phyloP scores from a whole-genome alignment of 2,888 invertebrate genomes.

The Protodeltote pygarga region DNA sequence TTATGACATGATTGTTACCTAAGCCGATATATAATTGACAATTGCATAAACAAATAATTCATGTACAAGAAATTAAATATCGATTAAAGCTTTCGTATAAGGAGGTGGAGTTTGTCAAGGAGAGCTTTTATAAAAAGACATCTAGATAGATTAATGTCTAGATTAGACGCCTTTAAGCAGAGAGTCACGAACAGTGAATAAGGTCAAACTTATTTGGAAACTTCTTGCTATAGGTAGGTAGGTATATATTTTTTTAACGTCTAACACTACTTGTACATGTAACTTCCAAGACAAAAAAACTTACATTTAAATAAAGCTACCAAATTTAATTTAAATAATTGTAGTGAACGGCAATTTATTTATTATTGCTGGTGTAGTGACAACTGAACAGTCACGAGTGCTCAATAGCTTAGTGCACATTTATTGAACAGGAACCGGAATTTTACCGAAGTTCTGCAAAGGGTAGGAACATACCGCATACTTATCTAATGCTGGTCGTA shows the following conservation, averaged over 20 bases:
- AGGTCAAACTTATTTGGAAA: conserved; percentile 15
- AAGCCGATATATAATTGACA: too few relatives aligned
- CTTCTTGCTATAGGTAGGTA: conserved; percentile 6
- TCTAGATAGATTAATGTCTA: conserved; percentile 11
- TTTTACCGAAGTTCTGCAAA: conserved; percentile 22
- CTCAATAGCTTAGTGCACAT: conserved; percentile 11
- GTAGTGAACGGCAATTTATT: conserved; percentile 35
- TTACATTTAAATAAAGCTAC: background rate
- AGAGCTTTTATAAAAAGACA: conserved; percentile 6
- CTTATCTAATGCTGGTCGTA: conserved; percentile 7
- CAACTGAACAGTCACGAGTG: conserved; percentile 4
- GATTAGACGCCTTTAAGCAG: conserved; percentile 14
- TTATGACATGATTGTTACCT: too few relatives aligned
- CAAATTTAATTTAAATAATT: conserved; percentile 3
- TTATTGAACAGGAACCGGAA: conserved; percentile 40
- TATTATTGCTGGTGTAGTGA: conserved; percentile 5
- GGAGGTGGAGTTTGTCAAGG: conserved; percentile 11
- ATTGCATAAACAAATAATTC: too few relatives aligned
- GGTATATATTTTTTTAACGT: background rate
- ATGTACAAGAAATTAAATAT: too few relatives aligned
- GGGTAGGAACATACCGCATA: conserved; percentile 9
- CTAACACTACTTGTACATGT: conserved; percentile 1
- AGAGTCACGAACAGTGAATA: conserved; percentile 19
- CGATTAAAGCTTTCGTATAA: too few relatives aligned
- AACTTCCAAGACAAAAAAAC: background rate